Evolutionary conservation across 2,888 invertebrate species (phyloP).

Genomic region (Pandemis corylana): DNA sequence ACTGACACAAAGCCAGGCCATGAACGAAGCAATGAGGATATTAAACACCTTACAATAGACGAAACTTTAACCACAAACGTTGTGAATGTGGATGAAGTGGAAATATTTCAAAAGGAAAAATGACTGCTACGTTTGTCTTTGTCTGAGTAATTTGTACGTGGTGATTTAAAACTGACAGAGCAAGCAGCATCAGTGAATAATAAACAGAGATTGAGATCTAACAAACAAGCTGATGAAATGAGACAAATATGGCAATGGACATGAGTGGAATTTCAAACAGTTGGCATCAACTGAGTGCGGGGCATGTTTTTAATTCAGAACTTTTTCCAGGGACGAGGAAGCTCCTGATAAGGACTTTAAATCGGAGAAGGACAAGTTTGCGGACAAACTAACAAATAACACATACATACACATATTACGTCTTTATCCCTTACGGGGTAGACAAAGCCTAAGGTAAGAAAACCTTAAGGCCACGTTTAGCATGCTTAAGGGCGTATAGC

Average conservation of each 20-base stretch:
- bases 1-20: neutral
- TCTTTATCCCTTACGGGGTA: too few relatives aligned
- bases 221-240: constrained; percentile 75
- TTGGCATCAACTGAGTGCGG: constrained; percentile 33
- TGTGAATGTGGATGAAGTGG: neutral
- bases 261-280: constrained; percentile 73
- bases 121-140: too few relatives aligned
- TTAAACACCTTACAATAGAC: constrained; percentile 17
- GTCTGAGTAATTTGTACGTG: constrained; percentile 50
- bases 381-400: neutral
- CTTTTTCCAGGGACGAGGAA: constrained; percentile 27
- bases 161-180: constrained; percentile 54
- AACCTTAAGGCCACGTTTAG: too few relatives aligned
- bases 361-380: constrained; percentile 2
- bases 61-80: neutral
- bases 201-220: constrained; percentile 78
- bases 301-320: constrained; percentile 13
- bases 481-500: too few relatives aligned
- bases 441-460: too few relatives aligned
- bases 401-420: neutral
- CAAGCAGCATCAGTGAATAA: constrained; percentile 70
- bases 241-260: constrained; percentile 77
- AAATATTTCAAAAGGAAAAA: constrained; percentile 3
- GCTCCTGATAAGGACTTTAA: constrained; percentile 15
- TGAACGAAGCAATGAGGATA: neutral